phyloP scores from a whole-genome alignment of 30 jellyfish, hydroid and myxozoan genomes.

The Cassiopea xamachana region DNA sequence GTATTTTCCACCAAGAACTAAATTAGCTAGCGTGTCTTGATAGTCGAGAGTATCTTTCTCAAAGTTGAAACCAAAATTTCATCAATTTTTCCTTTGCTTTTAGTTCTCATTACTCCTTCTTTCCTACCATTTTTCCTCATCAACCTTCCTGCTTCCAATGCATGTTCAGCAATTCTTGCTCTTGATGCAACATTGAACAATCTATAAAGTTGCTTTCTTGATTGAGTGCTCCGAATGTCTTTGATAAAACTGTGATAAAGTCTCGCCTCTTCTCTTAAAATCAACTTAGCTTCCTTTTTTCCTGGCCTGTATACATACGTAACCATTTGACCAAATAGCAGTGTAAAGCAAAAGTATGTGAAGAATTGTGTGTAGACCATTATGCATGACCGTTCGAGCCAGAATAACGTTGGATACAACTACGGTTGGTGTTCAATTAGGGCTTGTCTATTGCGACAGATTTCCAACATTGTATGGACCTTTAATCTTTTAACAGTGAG shows the following conservation, averaged over 20 bases:
- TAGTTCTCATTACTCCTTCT: neutral
- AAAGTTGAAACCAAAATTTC: neutral
- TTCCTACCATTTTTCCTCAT: neutral
- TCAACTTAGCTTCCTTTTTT: neutral
- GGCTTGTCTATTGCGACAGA: neutral
- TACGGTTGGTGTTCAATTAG: no score
- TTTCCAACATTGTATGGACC: neutral
- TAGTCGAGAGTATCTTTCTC: neutral
- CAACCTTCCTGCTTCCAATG: neutral
- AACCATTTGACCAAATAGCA: conserved; percentile 1
- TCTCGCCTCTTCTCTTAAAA: neutral
- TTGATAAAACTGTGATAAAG: neutral
- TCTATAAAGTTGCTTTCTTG: neutral
- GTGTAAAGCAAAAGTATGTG: neutral
- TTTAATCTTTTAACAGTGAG: neutral
- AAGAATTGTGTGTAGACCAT: neutral
- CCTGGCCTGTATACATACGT: conserved; percentile 50
- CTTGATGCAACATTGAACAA: neutral
- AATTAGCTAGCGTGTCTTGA: no score
- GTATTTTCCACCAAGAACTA: no score
- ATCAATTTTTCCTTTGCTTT: neutral
- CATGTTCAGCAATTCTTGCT: neutral
- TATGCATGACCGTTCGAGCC: neutral
- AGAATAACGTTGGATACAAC: no score
- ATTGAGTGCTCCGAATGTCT: neutral